A percentile compares a stretch with the other conserved stretches of the same genome.
These are phyloP conservation scores for Chloroceryle aenea DNA, from an alignment of 2,113 vertebrate genomes.

Conservation along the genomic window DNA sequence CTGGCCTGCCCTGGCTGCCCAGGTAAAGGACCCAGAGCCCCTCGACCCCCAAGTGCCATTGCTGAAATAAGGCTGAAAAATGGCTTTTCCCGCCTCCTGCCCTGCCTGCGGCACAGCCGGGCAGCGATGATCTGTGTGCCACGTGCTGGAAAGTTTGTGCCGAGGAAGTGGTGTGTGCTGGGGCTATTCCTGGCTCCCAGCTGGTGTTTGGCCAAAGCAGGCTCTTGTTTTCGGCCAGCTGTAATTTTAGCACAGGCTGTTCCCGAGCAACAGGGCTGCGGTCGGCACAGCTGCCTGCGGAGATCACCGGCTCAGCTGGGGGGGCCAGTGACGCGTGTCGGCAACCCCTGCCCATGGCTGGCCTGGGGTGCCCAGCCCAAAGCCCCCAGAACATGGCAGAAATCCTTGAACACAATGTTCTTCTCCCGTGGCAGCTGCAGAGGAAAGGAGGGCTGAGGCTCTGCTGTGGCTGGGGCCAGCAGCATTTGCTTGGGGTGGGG, in stretches of 20 bases:
- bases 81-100: background rate
- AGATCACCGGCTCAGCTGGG: background rate
- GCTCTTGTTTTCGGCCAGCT: background rate
- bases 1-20: background rate
- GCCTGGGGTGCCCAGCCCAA: accelerated
- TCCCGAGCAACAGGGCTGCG: background rate
- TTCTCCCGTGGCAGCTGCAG: no score
- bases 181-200: constrained; percentile 62
- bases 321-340: background rate
- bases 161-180: accelerated
- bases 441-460: background rate
- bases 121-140: accelerated
- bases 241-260: constrained; percentile 47
- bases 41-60: accelerated
- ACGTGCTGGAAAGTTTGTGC: background rate
- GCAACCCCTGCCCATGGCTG: background rate
- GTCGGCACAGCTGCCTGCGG: background rate
- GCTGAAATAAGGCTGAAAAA: background rate
- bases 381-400: background rate
- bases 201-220: background rate
- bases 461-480: accelerated
- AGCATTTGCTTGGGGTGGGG: background rate
- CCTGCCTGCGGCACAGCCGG: accelerated
- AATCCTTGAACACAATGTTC: background rate
- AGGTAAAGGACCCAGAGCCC: accelerated